Base-by-base conservation (phyloP, 1,140 invertebrate genomes). In the Idris sp. region DNA sequence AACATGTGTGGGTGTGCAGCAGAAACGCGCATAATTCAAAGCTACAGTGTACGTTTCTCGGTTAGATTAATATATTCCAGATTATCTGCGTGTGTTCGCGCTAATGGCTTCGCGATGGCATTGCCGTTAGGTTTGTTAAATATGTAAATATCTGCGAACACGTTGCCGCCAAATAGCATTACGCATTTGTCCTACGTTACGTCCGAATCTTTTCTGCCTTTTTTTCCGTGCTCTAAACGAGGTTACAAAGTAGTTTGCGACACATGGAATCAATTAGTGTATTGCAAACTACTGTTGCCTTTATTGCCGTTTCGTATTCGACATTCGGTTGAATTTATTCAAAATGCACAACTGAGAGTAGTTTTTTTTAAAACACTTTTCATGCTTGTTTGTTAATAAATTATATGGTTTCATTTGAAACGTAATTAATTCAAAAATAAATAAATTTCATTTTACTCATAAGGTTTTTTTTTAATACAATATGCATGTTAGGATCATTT, bases 31-130 rank as follows among this genome's bases (percentile, higher is more conserved):
- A 78, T 78, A 72, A 75, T 78, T 78, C 72, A 74, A 59, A 56
- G 68, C 65, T 58, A 65, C 71, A 74, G 58, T 64, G 69, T 71
- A 48, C 65, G 59, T 35, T 65, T 71, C 71, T 72, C 56, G 61
- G 67, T 44, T 46, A 59, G 67, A 78, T 78, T 78, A 78, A 78
- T 75, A 78, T 78, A 77, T 77, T 74, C 76, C 67, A 65, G 76
- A 78, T 73, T 78, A 78, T 78, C 68, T 65, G 73, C 74, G 62
- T 76, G 68, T 65, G 59, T 59, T 75, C 62, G 59, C 62, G 58
- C 73, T 78, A 78, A 78, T 78, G 76, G 67, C 73, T 59, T 13
- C 48, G 58, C 62, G 73, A 54, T 73, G 76, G 43, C 53, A 58
- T 41, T 58, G 71, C 58, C 69, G 62, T 75, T 69, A 67, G 76